Evolutionary conservation across 2,113 vertebrate genomes (phyloP).

Genomic region (Dissostichus mawsoni): DNA sequence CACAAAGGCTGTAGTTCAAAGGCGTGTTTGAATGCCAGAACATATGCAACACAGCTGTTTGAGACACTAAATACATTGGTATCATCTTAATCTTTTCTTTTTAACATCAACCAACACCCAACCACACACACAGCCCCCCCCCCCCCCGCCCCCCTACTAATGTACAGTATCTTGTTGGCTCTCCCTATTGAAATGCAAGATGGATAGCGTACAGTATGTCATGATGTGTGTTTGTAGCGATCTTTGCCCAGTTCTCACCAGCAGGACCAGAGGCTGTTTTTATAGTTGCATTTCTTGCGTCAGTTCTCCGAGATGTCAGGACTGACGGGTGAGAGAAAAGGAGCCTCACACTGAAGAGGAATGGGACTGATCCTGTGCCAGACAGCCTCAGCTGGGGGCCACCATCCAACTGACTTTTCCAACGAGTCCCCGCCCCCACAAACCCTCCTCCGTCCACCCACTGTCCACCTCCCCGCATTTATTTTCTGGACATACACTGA

Average conservation of each 20-base stretch:
- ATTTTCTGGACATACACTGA: slow-evolving; percentile 68
- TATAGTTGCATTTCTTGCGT: slow-evolving; percentile 66
- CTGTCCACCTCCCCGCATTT: slow-evolving; percentile 40
- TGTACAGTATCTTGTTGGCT: slow-evolving; percentile 49
- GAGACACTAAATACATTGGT: slow-evolving; percentile 53
- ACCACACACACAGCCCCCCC: slow-evolving; percentile 6
- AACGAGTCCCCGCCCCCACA: slow-evolving; percentile 42
- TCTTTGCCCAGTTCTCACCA: slow-evolving; percentile 78
- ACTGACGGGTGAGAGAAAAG: slow-evolving; percentile 72
- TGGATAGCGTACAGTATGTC: slow-evolving; percentile 40
- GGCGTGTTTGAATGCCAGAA: slow-evolving; percentile 23
- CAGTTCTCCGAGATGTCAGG: slow-evolving; percentile 66
- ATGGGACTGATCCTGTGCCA: slow-evolving; percentile 80
- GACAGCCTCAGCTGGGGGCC: slow-evolving; percentile 70
- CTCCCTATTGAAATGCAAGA: slow-evolving; percentile 41
- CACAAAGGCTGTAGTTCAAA: slow-evolving; percentile 62
- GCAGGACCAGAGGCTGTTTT: slow-evolving; percentile 78
- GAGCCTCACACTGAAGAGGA: slow-evolving; percentile 67
- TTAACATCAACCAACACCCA: slow-evolving; percentile 26
- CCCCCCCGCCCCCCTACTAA: slow-evolving; percentile 2
- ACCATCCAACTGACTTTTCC: slow-evolving; percentile 62
- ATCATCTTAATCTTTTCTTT: slow-evolving; percentile 59
- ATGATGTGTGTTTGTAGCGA: slow-evolving; percentile 25
- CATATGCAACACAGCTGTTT: slow-evolving; percentile 58
- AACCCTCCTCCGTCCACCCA: slow-evolving; percentile 22